Evolutionary conservation across 2,888 invertebrate genomes (phyloP), one percentile per base, ranked within the genome.

Genomic region (Pherbina coryleti): DNA sequence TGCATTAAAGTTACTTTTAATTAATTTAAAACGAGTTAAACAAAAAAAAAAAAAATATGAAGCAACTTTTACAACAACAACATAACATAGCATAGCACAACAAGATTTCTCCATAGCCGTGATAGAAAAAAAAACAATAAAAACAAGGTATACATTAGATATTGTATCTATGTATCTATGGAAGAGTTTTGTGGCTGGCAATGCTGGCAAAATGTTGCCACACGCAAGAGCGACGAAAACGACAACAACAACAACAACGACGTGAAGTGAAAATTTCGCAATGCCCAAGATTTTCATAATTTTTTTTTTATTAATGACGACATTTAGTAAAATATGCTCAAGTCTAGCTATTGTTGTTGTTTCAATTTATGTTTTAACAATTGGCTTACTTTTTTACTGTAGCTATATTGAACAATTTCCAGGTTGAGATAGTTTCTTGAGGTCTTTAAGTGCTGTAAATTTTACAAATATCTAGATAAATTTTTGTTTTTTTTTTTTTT

Each of bases 201-300:
- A 57, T 57, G 57, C 67, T 67, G 67, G 19, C n/a, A 44, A 60
- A 60, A 25, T 70, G 57, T 22, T 34, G 44, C 72, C 57, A 72
- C 31, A 34, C 64, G n/a, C 72, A 57, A 57, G 5, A 64, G 51
- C 31, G 22, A 64, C 51, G 34, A 57, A 25, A 60, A 25, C 28
- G 19, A 19, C 44, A n/a, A 44, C 22, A 44, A n/a, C 22, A 2
- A 1, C 60, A 49, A 62, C 7, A 62, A 53, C 64, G 22, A n/a
- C n/a, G n/a, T n/a, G 22, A 69, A 31, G 49, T 28, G 28, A 37
- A 69, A n/a, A 74, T 74, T 64, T 73, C 60, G 37, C 73, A 62
- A 73, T 19, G 73, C 44, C 28, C 22, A 73, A 34, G 19, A 57
- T 72, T 72, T 60, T 25, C 60, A 49, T 37, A 9, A 73, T 51